Base-by-base conservation (phyloP, 2,113 vertebrate species). In the Neodon shergylaensis region DNA sequence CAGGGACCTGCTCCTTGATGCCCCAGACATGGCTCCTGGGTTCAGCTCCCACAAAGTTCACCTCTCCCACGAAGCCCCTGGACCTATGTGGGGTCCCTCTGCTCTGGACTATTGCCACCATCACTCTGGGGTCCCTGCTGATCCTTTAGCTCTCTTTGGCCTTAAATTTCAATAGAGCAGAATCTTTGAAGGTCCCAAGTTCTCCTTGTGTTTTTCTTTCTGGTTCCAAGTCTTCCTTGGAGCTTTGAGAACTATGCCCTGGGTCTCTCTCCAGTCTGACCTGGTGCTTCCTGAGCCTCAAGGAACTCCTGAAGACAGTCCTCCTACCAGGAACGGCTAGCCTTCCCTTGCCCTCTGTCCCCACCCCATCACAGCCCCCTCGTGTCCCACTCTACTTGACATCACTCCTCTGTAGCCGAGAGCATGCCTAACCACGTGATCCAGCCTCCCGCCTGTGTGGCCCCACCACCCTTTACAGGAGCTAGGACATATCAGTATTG, bases 241-340 rank as follows among this genome's bases (percentile, higher is more conserved):
- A 42, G 28, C 72, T 84, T 13, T 0, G 2, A 61, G 61, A n/a
- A 95, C 19, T 4, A 0, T 42, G 47, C 66, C 42, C 86, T 19
- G 84, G 70, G 44, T 54, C 95, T 93, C 87, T 76, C 87, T 96
- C n/a, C 70, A 68, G 49, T 81, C 83, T 10, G 22, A 36, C 24
- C 61, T 7, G 7, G 63, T 39, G 33, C 28, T 87, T 74, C 42
- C 74, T 78, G 2, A 0, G 11, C 39, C 24, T 66, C 54, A 21
- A 77, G 26, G 86, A 91, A 83, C 72, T 89, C 68, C 78, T 90
- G 44, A 73, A 92, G 61, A 83, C 70, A 61, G 42, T 31, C 49
- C 88, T 70, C 36, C 66, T 47, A 0, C 1, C 19, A 26, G 84
- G 90, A 66, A 68, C 72, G 72, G 36, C 4, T 73, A 65, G 54